phyloP scores from a whole-genome alignment of 2,888 invertebrate genomes.

The Myopa tessellatipennis region DNA sequence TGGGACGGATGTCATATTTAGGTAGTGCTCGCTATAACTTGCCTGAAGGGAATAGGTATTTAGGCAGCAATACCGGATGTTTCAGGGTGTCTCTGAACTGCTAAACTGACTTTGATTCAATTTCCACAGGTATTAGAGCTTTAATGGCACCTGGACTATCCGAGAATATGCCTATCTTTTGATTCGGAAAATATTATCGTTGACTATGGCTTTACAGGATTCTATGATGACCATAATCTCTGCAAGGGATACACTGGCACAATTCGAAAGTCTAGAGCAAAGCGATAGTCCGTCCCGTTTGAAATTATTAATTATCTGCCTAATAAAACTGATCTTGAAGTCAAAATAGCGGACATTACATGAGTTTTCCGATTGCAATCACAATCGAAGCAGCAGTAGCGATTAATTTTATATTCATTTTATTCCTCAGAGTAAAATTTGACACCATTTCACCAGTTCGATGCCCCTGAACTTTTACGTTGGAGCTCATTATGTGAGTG shows the following conservation, averaged over 20 bases:
- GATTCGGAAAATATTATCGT: not conserved
- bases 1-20: not conserved
- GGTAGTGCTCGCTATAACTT: not conserved
- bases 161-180: not conserved
- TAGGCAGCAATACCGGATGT: not conserved
- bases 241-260: too few relatives aligned
- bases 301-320: too few relatives aligned
- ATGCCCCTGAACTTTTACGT: not conserved
- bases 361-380: too few relatives aligned
- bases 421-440: not conserved
- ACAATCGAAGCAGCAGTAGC: too few relatives aligned
- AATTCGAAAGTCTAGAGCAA: too few relatives aligned
- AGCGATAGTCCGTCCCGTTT: too few relatives aligned
- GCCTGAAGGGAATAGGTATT: not conserved
- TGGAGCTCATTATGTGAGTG: too few relatives aligned
- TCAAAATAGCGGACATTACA: too few relatives aligned
- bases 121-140: not conserved
- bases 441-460: not conserved
- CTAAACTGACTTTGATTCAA: not conserved
- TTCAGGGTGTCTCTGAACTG: conserved; percentile 7
- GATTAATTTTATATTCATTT: too few relatives aligned
- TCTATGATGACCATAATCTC: not conserved
- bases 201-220: not conserved
- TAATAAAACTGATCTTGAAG: too few relatives aligned
- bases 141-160: not conserved